These are phyloP conservation scores for Drosophila oshimai DNA, from an alignment of 1,140 invertebrate species.

Conservation along the genomic window DNA sequence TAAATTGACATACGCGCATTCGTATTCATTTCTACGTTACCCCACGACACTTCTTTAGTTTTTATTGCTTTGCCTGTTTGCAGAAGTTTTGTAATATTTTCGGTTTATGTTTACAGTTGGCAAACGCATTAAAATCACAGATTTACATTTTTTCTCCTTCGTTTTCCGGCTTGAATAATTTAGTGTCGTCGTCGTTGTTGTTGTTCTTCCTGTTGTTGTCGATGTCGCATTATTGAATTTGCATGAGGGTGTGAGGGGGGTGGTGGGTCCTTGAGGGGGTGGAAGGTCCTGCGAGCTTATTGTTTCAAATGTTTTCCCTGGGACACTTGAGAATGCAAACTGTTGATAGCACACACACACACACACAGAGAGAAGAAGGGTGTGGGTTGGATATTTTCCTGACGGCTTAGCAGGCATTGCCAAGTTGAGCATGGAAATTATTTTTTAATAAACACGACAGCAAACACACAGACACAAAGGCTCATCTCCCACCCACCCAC, in stretches of 20 bases:
- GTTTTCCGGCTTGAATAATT: conserved; percentile 63
- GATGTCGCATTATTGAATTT: conserved; percentile 77
- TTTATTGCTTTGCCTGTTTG: conserved; percentile 68
- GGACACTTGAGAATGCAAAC: conserved; percentile 47
- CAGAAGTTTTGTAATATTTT: conserved; percentile 81
- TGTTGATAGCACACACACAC: conserved; percentile 31
- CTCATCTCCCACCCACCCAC: neutral
- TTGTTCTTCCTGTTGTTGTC: neutral
- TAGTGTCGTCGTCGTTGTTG: conserved; percentile 61
- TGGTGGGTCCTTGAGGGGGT: no score
- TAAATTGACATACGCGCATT: conserved; percentile 79
- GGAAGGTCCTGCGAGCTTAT: conserved; percentile 56
- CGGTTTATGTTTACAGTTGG: conserved; percentile 80
- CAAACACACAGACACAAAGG: conserved; percentile 52
- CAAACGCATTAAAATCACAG: conserved; percentile 82
- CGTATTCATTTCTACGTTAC: conserved; percentile 59
- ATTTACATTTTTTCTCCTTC: conserved; percentile 72
- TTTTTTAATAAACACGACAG: conserved; percentile 78
- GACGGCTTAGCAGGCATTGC: conserved; percentile 46
- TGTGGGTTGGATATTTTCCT: conserved; percentile 3
- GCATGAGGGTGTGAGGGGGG: conserved; percentile 11
- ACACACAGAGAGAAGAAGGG: neutral
- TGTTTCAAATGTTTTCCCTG: conserved; percentile 69
- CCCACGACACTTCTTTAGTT: conserved; percentile 27
- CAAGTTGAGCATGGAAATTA: conserved; percentile 77